These are phyloP conservation scores for Melanotus villosus DNA, from an alignment of 2,888 invertebrate genomes.

Conservation along the genomic window DNA sequence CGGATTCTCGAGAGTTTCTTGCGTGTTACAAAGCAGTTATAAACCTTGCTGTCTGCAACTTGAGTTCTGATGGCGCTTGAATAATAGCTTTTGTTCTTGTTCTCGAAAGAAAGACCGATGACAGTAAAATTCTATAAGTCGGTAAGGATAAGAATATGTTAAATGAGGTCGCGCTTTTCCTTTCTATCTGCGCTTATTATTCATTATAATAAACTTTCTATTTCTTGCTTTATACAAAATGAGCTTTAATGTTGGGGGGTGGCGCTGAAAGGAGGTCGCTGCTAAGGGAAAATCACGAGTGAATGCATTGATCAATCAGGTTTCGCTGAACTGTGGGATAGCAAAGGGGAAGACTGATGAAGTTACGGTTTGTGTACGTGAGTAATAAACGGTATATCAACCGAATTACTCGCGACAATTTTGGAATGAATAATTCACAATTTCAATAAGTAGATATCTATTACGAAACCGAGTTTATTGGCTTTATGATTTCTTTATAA, in stretches of 20 bases:
- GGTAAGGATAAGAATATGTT: constrained; percentile 52
- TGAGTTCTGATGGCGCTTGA: constrained; percentile 51
- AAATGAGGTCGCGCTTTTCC: constrained; percentile 45
- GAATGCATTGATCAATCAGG: constrained; percentile 38
- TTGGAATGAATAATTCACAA: constrained; percentile 30
- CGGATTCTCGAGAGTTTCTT: constrained; percentile 41
- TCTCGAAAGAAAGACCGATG: constrained; percentile 49
- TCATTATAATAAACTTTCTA: constrained; percentile 38
- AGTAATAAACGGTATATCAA: constrained; percentile 34
- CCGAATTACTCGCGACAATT: constrained; percentile 32
- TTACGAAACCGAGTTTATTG: constrained; percentile 24
- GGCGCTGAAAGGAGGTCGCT: constrained; percentile 24
- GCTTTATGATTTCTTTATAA: constrained; percentile 13
- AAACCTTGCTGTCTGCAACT: constrained; percentile 47
- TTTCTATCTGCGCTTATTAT: constrained; percentile 31
- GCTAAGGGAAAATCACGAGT: constrained; percentile 22
- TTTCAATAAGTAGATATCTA: constrained; percentile 31
- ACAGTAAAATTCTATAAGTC: constrained; percentile 54
- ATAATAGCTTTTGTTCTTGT: constrained; percentile 55
- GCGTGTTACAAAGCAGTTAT: constrained; percentile 53
- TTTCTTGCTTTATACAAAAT: constrained; percentile 29
- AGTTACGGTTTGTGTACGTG: constrained; percentile 39
- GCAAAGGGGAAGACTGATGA: constrained; percentile 37
- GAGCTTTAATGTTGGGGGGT: constrained; percentile 23
- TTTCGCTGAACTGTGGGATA: constrained; percentile 28